These are phyloP conservation scores for Caenorhabditis wallacei DNA, from an alignment of 2,888 invertebrate species.

Conservation along the genomic window DNA sequence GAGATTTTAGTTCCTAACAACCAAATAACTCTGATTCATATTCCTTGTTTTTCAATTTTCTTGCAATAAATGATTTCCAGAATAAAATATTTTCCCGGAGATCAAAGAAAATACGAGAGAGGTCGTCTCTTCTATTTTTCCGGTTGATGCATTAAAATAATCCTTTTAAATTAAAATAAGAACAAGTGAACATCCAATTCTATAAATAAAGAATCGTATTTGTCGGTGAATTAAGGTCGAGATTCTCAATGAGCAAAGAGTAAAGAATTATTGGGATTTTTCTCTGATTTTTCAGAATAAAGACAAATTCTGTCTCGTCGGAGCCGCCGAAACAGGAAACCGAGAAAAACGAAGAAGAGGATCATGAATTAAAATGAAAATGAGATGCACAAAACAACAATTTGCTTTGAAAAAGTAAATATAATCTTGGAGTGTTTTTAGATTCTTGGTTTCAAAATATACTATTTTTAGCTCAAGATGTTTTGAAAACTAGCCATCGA, in stretches of 20 bases:
- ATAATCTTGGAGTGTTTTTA: slow-evolving; percentile 10
- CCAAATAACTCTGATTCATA: no score
- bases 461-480: background rate
- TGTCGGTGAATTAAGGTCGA: no score
- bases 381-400: slow-evolving; percentile 16
- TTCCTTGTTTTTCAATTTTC: background rate
- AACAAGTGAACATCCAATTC: slow-evolving; percentile 17
- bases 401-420: background rate
- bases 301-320: no score
- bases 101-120: background rate
- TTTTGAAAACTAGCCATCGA: background rate
- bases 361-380: slow-evolving; percentile 24
- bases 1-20: no score
- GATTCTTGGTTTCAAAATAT: background rate
- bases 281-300: no score
- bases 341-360: background rate
- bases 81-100: slow-evolving; percentile 1
- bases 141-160: slow-evolving; percentile 29
- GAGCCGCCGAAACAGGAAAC: background rate
- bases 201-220: no score
- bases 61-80: slow-evolving; percentile 8
- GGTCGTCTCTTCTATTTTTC: slow-evolving; percentile 24
- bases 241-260: no score
- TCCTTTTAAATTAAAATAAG: slow-evolving; percentile 30
- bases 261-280: no score